Base-by-base conservation (phyloP, 2,113 vertebrate genomes). In the Euleptes europaea region DNA sequence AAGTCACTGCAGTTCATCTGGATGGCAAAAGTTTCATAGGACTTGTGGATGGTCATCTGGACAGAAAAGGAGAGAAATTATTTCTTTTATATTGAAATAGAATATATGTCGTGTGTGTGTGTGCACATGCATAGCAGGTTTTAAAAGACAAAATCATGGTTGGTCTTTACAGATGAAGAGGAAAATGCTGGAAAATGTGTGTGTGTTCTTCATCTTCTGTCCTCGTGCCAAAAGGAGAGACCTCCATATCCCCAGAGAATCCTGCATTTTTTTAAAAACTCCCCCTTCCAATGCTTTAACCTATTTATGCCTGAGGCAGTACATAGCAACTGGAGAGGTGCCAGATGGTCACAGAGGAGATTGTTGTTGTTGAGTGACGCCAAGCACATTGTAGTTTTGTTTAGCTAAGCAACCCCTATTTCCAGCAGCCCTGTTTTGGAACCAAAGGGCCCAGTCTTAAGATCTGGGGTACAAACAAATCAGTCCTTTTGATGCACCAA, bases 261-360 rank as follows among this genome's bases (percentile, higher is more conserved):
- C 78, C 85, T 89, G 87, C 92, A 90, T 92, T 93, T 90, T 94
- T 84, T 76, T 23, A 7, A 86, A 91, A 92, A 90, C 89, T 88
- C 87, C 90, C 90, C 89, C 84, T 87, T 91, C 85, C 92, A 89
- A 88, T 93, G 91, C 86, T 93, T 93, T 95, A 93, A 94, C 94
- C 91, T 88, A 1, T 88, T 92, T 90, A 90, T 93, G 91, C 94
- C 92, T 90, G 8, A 74, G 90, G 94, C 93, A 0, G 35, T 4
- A 2, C 26, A 1, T 72, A 90, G 91, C 87, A 93, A 88, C 89
- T 80, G 92, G 91, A 94, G 89, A 81, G 88, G 90, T 89, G 89
- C 91, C 94, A 95, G 94, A 95, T 93, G 94, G 91, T 90, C 90
- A 80, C 77, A 85, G 85, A 54, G 0, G 49, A 73, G 60, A 87